Conservation (phyloP, 2,113 vertebrate genomes). For the Sinocyclocheilus maitianheensis region DNA sequence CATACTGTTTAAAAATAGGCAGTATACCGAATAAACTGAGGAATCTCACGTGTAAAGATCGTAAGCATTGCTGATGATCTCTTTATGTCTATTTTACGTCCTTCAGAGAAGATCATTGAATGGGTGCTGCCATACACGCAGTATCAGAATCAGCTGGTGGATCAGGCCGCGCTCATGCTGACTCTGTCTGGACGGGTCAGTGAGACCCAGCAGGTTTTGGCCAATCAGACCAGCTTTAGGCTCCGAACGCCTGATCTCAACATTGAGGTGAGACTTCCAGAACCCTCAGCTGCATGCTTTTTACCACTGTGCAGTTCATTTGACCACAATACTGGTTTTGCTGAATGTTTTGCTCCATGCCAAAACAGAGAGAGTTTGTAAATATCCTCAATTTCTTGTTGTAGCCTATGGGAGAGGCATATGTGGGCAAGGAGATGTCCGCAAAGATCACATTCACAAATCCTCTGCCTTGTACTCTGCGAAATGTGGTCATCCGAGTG, state of each 20-base stretch:
- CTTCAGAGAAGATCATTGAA: slow-evolving; percentile 77
- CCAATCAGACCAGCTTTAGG: slow-evolving; percentile 86
- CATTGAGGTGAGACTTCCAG: slow-evolving; percentile 62
- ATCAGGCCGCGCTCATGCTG: slow-evolving; percentile 86
- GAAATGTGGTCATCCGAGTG: slow-evolving; percentile 79
- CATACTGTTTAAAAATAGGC: neutral
- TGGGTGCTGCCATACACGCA: slow-evolving; percentile 81
- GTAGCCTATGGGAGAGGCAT: slow-evolving; percentile 80
- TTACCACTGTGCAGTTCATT: neutral
- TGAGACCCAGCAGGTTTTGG: slow-evolving; percentile 83
- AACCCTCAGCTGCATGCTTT: neutral
- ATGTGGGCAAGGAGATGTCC: slow-evolving; percentile 82
- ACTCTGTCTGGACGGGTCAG: slow-evolving; percentile 79
- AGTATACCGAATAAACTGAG: neutral
- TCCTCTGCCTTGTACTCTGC: slow-evolving; percentile 79
- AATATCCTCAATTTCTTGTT: neutral
- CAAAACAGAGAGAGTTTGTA: neutral
- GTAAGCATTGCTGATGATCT: neutral
- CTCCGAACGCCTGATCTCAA: slow-evolving; percentile 82
- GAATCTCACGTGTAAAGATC: neutral
- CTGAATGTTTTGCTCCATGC: neutral
- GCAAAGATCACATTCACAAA: slow-evolving; percentile 89
- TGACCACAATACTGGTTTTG: neutral
- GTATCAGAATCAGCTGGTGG: slow-evolving; percentile 82
- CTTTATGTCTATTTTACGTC: neutral